Percentiles rank a stretch among this genome's conserved stretches.
These are phyloP conservation scores for Sparus aurata DNA, from an alignment of 2,797 vertebrate species.

Conservation along the genomic window DNA sequence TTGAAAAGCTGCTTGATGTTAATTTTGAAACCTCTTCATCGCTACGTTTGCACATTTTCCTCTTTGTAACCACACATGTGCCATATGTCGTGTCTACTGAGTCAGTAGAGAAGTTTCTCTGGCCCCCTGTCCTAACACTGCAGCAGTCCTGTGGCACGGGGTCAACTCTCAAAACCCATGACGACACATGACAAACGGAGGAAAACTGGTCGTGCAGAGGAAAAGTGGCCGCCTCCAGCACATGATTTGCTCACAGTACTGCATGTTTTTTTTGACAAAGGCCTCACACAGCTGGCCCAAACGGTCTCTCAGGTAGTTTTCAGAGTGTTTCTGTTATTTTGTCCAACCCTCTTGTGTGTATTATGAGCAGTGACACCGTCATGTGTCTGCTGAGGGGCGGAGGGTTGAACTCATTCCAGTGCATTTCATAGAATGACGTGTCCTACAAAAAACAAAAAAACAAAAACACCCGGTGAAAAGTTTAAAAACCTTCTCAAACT, in stretches of 20 bases:
- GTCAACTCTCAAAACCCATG: slow-evolving; percentile 12
- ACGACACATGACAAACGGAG: slow-evolving; percentile 19
- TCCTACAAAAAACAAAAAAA: slow-evolving; percentile 48
- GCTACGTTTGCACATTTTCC: background rate
- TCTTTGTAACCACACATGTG: background rate
- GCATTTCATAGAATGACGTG: slow-evolving; percentile 72
- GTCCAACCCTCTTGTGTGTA: background rate
- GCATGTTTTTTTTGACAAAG: background rate
- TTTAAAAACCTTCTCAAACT: background rate
- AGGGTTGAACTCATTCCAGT: background rate
- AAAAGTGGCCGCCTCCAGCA: background rate
- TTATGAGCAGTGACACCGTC: slow-evolving; percentile 1
- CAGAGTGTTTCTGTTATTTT: background rate
- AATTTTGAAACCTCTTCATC: background rate
- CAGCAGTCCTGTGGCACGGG: background rate
- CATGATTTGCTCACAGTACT: background rate
- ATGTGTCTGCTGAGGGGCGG: slow-evolving; percentile 37
- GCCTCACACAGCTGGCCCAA: background rate
- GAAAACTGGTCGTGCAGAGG: background rate
- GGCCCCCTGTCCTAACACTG: too few relatives aligned
- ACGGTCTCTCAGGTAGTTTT: background rate
- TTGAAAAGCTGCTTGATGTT: background rate
- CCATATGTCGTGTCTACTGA: background rate
- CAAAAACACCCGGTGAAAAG: background rate
- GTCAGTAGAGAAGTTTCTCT: background rate